Evolutionary conservation across 2,888 invertebrate species (phyloP), one percentile per base, ranked within the genome.

Genomic region (Perizoma affinitatum): DNA sequence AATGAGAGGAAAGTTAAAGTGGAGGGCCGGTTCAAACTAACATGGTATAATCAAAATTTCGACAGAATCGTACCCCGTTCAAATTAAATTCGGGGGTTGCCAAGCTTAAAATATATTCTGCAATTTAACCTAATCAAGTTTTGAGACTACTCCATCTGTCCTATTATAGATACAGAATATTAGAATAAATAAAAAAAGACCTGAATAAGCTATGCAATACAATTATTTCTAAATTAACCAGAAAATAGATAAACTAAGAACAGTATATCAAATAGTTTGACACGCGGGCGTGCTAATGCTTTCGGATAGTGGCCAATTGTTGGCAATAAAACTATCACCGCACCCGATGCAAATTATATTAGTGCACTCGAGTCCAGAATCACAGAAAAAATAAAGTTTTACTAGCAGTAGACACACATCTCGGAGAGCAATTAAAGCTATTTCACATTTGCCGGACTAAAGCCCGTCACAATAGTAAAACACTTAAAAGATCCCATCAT

Each of bases 1-100:
- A 90, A 89, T 90, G 88, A 88, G 83, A 84, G 86, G 82, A 87
- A 90, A 89, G 89, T 91, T 89, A 79, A 83, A 84, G 82, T 83
- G 76, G 84, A 82, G 82, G 80, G 80, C 82, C 84, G 82, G 82
- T 82, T 82, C 83, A 82, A 90, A 90, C 90, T 90, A 90, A 79
- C 84, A 80, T 85, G 78, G 86, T 86, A 87, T 89, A 89, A 90
- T 91, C 90, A 87, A 87, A 90, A 86, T 86, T 86, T 84, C 80
- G 86, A 88, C 82, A 83, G 86, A 84, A 82, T 79, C 78, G 78
- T 81, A 80, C 42, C 10, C 5, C 84, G 80, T 86, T 87, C 66
- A 82, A 86, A 86, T 89, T 84, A 80, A 85, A 87, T 88, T 82
- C 74, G 71, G 75, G 74, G 72, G 69, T 73, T 73, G 69, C 63